These are phyloP conservation scores for Seriola quinqueradiata DNA, from an alignment of 2,113 vertebrate genomes.

Conservation along the genomic window DNA sequence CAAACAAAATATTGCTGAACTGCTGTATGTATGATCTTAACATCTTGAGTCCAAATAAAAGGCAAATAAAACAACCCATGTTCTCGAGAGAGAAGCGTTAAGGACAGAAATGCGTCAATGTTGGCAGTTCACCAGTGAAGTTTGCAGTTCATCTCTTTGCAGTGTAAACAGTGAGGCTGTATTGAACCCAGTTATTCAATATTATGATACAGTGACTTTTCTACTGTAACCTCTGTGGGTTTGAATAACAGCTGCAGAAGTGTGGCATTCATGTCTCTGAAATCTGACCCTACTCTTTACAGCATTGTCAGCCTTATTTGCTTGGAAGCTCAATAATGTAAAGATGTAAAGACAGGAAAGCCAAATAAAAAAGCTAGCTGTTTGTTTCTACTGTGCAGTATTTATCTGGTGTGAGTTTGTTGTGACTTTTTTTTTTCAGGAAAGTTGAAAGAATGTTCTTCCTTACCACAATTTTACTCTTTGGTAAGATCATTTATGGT, in stretches of 20 bases:
- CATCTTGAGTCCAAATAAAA: background rate
- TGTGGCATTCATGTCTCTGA: constrained; percentile 28
- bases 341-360: background rate
- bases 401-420: background rate
- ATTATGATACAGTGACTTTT: constrained; percentile 41
- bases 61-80: background rate
- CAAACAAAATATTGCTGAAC: constrained; percentile 12
- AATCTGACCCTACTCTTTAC: constrained; percentile 40
- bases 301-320: constrained; percentile 41
- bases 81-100: constrained; percentile 14
- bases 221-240: constrained; percentile 31
- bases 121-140: constrained; percentile 67
- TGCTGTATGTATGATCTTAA: constrained; percentile 38
- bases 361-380: background rate
- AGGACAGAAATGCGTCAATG: constrained; percentile 58
- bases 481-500: constrained; percentile 71
- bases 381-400: background rate
- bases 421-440: constrained; percentile 23
- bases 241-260: constrained; percentile 21
- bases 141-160: constrained; percentile 61
- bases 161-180: constrained; percentile 32
- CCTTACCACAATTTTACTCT: constrained; percentile 70
- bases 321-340: constrained; percentile 23
- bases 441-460: constrained; percentile 71
- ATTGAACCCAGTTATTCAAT: constrained; percentile 30